These are phyloP conservation scores for Hemiscyllium ocellatum DNA, from an alignment of 2,113 vertebrate genomes.

Conservation along the genomic window DNA sequence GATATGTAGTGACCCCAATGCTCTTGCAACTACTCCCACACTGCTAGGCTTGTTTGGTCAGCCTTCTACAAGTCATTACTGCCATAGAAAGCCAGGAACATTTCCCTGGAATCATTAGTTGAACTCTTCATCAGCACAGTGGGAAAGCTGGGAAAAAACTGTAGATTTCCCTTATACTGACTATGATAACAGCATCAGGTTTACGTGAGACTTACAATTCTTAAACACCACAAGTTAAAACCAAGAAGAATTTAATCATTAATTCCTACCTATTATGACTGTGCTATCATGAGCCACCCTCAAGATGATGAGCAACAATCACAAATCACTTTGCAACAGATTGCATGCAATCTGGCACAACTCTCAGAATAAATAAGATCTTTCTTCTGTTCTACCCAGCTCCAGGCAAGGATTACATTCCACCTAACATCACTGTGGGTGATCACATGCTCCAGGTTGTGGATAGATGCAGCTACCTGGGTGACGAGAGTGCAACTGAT, in stretches of 20 bases:
- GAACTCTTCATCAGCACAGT: neutral
- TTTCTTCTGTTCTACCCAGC: neutral
- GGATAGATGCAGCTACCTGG: neutral
- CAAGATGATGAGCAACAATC: neutral
- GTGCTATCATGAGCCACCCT: neutral
- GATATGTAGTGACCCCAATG: neutral
- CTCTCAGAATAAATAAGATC: neutral
- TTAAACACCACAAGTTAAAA: neutral
- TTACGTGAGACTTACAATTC: neutral
- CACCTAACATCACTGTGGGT: neutral
- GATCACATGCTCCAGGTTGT: neutral
- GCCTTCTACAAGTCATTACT: neutral
- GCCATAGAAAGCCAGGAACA: neutral
- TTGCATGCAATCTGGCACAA: neutral
- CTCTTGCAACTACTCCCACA: neutral
- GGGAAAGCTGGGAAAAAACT: neutral
- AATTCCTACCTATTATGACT: neutral
- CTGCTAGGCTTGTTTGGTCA: neutral
- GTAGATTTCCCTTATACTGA: neutral
- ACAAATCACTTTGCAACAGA: neutral
- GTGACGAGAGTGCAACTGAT: neutral
- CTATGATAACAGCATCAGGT: neutral
- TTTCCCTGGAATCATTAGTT: neutral
- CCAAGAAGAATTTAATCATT: neutral
- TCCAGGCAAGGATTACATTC: neutral